A percentile compares a stretch with the other conserved stretches of the same genome.
Conservation (phyloP, 2,113 vertebrate species). For the Macrotis lagotis region DNA sequence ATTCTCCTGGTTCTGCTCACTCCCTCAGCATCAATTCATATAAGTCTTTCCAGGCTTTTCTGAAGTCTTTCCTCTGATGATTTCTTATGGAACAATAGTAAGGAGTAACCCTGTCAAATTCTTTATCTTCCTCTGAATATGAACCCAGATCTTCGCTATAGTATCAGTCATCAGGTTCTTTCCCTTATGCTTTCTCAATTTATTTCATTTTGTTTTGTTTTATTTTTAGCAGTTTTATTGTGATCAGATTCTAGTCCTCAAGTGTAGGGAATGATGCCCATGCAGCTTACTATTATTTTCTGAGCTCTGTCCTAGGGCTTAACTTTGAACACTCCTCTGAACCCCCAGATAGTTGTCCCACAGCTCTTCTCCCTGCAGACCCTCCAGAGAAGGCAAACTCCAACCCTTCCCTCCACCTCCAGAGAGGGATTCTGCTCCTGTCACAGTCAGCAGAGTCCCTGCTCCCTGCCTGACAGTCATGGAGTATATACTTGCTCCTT, state of each 20-base stretch:
- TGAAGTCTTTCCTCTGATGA: too few relatives aligned
- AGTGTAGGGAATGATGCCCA: not conserved
- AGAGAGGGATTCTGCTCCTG: not conserved
- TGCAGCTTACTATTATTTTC: not conserved
- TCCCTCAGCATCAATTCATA: too few relatives aligned
- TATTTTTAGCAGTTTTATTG: not conserved
- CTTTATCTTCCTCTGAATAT: not conserved
- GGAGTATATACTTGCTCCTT: not conserved
- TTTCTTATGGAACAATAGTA: too few relatives aligned
- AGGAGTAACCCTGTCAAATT: not conserved
- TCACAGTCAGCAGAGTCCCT: not conserved
- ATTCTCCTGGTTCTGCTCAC: too few relatives aligned
- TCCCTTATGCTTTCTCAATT: not conserved
- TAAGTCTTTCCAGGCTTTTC: too few relatives aligned
- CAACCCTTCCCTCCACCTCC: not conserved
- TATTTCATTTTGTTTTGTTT: not conserved
- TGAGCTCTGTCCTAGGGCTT: not conserved
- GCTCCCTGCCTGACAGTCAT: not conserved
- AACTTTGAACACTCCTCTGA: not conserved
- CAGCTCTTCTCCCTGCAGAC: not conserved
- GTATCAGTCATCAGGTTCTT: not conserved
- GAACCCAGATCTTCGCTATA: not conserved
- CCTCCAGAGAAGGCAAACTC: not conserved
- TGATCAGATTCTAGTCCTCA: not conserved
- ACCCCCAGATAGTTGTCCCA: not conserved